Conservation (phyloP, 2,888 invertebrate species). For the Junonia oenone region DNA sequence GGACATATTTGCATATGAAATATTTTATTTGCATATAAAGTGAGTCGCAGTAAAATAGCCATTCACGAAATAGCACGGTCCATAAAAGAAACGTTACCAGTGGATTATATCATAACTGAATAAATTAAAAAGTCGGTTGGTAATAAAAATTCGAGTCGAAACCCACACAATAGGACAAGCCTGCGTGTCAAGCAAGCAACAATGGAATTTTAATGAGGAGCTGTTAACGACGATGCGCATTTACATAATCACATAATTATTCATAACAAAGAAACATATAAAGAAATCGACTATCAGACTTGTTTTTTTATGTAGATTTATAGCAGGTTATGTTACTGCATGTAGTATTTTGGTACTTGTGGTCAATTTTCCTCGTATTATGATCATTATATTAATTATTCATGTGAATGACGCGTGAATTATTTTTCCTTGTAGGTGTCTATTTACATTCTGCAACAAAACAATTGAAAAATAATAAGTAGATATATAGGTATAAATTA, state of each 20-base stretch:
- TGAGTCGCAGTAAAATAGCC: constrained; percentile 5
- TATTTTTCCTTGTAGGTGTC: too few relatives aligned
- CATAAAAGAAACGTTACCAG: constrained; percentile 22
- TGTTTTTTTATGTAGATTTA: constrained; percentile 1
- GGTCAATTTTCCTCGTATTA: too few relatives aligned
- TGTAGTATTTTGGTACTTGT: too few relatives aligned
- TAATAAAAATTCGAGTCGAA: constrained; percentile 48
- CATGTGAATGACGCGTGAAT: too few relatives aligned
- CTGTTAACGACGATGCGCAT: constrained; percentile 62
- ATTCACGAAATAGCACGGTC: constrained; percentile 5
- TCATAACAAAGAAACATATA: constrained; percentile 60
- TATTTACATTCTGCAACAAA: too few relatives aligned
- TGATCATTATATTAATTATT: too few relatives aligned
- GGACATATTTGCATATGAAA: constrained; percentile 14
- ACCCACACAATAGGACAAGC: constrained; percentile 51
- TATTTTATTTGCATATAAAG: constrained; percentile 12
- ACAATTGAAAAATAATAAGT: too few relatives aligned
- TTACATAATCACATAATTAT: constrained; percentile 71
- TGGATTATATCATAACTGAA: constrained; percentile 31
- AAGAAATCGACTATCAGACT: constrained; percentile 39
- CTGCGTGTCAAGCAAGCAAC: constrained; percentile 53
- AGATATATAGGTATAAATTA: too few relatives aligned
- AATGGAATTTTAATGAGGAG: constrained; percentile 72
- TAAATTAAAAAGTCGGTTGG: constrained; percentile 33
- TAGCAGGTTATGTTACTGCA: too few relatives aligned